Base-by-base conservation (phyloP, 2,113 vertebrate species). In the Blennius ocellaris region DNA sequence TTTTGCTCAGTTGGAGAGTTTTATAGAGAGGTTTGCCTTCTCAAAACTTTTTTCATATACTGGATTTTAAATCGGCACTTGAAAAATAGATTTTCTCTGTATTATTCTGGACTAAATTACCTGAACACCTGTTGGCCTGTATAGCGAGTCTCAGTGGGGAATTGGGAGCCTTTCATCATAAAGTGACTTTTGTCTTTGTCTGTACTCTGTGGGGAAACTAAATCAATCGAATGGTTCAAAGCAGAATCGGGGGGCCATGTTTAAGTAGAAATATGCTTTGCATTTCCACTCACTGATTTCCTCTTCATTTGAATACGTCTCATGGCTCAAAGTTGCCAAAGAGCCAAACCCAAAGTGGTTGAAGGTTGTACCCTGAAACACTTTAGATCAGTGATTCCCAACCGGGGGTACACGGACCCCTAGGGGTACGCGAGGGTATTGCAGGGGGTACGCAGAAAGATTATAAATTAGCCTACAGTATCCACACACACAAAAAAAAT, bases 131-230 rank as follows among this genome's bases (percentile, higher is more conserved):
- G 49, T 53, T 65, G 0, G 41, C 38, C 41, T 44, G 0, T 62
- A 49, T 64, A 48, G 6, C 10, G 21, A 69, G 0, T 74, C 41
- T 81, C 56, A 51, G 45, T 4, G 6, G 12, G 36, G 38, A 9
- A 49, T 65, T 63, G 45, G 17, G 6, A 48, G 49, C 9, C 67
- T 73, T 36, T 47, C 62, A 65, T 69, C 55, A 44, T 38, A 6
- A 60, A 65, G 58, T n/a, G 21, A 67, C 51, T 55, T 69, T 36
- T 15, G 15, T 47, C 17, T 70, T 17, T n/a, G 15, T 40, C 14
- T 73, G 4, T 0, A 6, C 45, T 53, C 48, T 59, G 48, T 41
- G 49, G 15, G 45, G 6, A 16, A 43, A 64, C 11, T n/a, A 8
- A 48, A 48, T 7, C 45, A 48, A 48, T 48, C 12, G 11, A 57